These are phyloP conservation scores for Hepsetus odoe DNA, from an alignment of 2,113 vertebrate species.

Conservation along the genomic window DNA sequence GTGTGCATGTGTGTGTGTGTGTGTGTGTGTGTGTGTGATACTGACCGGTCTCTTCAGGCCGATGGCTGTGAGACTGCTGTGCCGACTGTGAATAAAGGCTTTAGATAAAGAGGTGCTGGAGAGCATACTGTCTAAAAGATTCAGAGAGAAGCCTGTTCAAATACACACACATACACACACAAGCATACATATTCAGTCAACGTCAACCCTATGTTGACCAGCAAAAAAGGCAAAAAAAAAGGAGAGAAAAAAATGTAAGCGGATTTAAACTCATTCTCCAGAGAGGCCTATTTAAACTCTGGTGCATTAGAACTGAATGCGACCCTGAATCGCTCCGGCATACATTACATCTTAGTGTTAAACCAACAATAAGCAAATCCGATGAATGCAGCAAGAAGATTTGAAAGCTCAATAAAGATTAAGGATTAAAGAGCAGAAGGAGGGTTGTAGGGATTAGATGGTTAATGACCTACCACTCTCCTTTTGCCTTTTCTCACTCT, in stretches of 20 bases:
- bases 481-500: constrained; percentile 8
- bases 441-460: background rate
- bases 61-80: background rate
- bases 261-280: background rate
- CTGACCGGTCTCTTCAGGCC: background rate
- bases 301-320: background rate
- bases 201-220: background rate
- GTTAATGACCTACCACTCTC: constrained; percentile 4
- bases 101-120: background rate
- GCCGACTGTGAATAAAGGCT: background rate
- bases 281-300: background rate
- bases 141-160: constrained; percentile 1
- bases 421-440: background rate
- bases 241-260: background rate
- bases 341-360: background rate
- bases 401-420: constrained; percentile 1
- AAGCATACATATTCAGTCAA: background rate
- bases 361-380: background rate
- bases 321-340: background rate
- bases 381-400: background rate
- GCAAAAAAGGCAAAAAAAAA: background rate
- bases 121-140: constrained; percentile 10
- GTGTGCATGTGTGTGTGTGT: too few species aligned
- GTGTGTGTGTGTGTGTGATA: too few species aligned
- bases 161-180: constrained; percentile 14